phyloP scores from a whole-genome alignment of 2,113 vertebrate genomes.

The Eudyptes chrysolophus region DNA sequence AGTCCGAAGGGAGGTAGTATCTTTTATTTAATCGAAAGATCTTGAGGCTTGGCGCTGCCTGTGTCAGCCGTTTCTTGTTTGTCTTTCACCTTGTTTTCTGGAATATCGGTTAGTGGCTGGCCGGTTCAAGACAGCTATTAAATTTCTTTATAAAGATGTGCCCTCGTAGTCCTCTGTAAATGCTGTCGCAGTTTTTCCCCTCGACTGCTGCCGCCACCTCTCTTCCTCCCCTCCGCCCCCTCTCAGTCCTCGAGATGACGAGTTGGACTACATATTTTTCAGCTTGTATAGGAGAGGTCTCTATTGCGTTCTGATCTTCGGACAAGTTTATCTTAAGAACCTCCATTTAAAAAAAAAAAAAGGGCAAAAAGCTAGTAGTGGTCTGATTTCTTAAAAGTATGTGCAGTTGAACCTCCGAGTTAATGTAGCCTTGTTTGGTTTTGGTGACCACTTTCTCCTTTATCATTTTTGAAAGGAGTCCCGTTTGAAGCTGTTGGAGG shows the following conservation, averaged over 20 bases:
- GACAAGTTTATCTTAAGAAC: not conserved
- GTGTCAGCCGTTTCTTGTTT: not conserved
- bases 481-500: not conserved
- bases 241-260: not conserved
- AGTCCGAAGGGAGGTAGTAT: not conserved
- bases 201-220: not conserved
- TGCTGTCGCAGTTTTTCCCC: not conserved
- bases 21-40: not conserved
- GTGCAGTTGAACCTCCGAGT: fast-evolving
- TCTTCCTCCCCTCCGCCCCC: not conserved
- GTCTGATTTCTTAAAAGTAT: not conserved
- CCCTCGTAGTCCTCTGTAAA: not conserved
- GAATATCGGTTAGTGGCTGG: not conserved
- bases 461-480: not conserved
- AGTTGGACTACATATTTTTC: not conserved
- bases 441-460: not conserved
- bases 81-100: not conserved
- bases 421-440: not conserved
- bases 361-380: not conserved
- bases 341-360: not conserved
- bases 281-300: not conserved
- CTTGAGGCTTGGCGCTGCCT: not conserved
- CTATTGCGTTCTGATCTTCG: not conserved
- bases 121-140: not conserved
- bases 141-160: not conserved